Percentiles rank a stretch among this genome's conserved stretches.
phyloP scores from a whole-genome alignment of 2,113 vertebrate species.

The Okapia johnstoni region DNA sequence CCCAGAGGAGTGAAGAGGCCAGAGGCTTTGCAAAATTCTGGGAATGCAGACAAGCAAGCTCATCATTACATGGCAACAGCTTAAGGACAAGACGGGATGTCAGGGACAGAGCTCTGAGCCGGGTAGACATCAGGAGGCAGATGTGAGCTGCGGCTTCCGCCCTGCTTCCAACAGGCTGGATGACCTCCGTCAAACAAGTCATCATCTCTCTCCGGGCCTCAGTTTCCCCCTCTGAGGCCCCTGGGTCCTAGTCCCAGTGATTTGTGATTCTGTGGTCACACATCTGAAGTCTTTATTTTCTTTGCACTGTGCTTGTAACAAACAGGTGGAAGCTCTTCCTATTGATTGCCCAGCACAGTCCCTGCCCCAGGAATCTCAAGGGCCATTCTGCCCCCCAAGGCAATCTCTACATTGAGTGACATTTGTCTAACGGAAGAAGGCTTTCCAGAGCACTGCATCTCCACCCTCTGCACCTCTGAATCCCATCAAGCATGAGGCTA shows the following conservation, averaged over 20 bases:
- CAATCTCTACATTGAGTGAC: background rate
- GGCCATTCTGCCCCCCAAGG: background rate
- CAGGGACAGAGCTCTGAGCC: background rate
- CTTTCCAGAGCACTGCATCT: background rate
- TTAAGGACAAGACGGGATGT: rapidly evolving
- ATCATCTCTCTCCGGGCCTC: background rate
- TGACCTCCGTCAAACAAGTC: background rate
- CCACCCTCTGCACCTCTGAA: background rate
- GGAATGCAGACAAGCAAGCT: background rate
- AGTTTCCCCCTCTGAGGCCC: background rate
- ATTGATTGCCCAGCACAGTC: too few relatives aligned
- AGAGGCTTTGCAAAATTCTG: background rate
- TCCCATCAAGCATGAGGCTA: background rate
- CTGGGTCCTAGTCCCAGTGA: background rate
- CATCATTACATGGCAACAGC: background rate
- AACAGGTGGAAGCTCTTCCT: background rate
- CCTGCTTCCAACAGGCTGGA: background rate
- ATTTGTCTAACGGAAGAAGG: background rate
- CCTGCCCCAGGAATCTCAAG: background rate
- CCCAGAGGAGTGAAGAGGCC: background rate
- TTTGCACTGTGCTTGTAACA: background rate
- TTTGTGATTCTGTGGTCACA: background rate
- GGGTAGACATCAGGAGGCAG: rapidly evolving
- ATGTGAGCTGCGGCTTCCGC: background rate
- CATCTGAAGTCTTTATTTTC: background rate